These are phyloP conservation scores for Geotrupes spiniger DNA, from an alignment of 2,888 invertebrate genomes.

Conservation along the genomic window DNA sequence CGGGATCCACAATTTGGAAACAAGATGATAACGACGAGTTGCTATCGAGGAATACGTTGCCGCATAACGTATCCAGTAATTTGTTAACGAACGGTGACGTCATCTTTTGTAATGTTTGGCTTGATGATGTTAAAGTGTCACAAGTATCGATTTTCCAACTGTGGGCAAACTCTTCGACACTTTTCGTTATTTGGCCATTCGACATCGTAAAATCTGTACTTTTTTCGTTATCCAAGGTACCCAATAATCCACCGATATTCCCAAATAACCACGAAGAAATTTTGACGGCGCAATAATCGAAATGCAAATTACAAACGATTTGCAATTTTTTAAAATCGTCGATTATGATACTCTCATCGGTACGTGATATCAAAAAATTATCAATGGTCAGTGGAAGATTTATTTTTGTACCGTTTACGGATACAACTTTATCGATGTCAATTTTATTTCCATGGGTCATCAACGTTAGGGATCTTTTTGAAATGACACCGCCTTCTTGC, in stretches of 20 bases:
- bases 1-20: slow-evolving; percentile 60
- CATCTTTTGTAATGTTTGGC: slow-evolving; percentile 10
- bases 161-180: slow-evolving; percentile 52
- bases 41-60: slow-evolving; percentile 59
- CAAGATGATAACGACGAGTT: slow-evolving; percentile 65
- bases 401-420: slow-evolving; percentile 20
- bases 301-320: slow-evolving; percentile 59
- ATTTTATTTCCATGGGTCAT: slow-evolving; percentile 19
- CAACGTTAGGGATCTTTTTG: slow-evolving; percentile 25
- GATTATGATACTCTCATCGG: slow-evolving; percentile 52
- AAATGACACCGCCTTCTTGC: slow-evolving; percentile 33
- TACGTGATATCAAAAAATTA: slow-evolving; percentile 53
- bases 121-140: slow-evolving; percentile 6
- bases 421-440: slow-evolving; percentile 21
- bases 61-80: slow-evolving; percentile 50
- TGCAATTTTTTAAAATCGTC: slow-evolving; percentile 54
- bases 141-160: slow-evolving; percentile 54
- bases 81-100: slow-evolving; percentile 21
- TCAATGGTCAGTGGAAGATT: slow-evolving; percentile 54
- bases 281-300: slow-evolving; percentile 57
- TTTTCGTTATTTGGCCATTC: slow-evolving; percentile 52
- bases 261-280: slow-evolving; percentile 79
- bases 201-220: slow-evolving; percentile 69
- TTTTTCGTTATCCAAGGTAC: slow-evolving; percentile 82
- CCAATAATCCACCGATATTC: slow-evolving; percentile 76